phyloP scores from a whole-genome alignment of 2,113 vertebrate genomes.

The Copsychus sechellarum region DNA sequence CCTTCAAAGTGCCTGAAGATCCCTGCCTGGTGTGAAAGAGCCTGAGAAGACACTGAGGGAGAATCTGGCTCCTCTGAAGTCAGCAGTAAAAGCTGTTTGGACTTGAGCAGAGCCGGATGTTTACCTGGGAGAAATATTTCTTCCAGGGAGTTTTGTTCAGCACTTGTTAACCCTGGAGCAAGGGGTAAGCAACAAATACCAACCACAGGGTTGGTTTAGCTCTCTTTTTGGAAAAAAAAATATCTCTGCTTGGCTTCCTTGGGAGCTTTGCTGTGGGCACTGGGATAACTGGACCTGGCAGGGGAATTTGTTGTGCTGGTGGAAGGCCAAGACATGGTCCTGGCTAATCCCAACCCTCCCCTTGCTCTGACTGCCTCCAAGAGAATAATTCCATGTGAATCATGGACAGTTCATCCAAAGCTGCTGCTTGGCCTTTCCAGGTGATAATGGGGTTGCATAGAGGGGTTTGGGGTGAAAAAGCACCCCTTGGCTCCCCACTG shows the following conservation, averaged over 20 bases:
- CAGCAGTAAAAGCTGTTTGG: background rate
- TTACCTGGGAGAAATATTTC: background rate
- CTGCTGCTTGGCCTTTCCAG: background rate
- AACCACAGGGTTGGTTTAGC: background rate
- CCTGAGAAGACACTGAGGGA: background rate
- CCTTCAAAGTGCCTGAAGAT: background rate
- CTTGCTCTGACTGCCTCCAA: background rate
- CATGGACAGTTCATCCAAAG: background rate
- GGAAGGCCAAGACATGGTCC: background rate
- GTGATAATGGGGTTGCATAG: background rate
- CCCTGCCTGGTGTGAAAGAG: background rate
- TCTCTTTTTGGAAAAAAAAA: background rate
- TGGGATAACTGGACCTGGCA: background rate
- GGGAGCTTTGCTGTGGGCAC: background rate
- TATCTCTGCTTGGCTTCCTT: background rate
- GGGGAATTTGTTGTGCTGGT: background rate
- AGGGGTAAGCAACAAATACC: background rate
- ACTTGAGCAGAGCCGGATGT: background rate
- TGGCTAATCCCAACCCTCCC: rapidly evolving
- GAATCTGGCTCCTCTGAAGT: background rate
- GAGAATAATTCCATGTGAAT: background rate
- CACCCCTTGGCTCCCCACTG: rapidly evolving
- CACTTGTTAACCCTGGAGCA: background rate
- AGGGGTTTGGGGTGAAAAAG: background rate
- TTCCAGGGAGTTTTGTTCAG: background rate